Evolutionary conservation across 2,888 invertebrate genomes (phyloP), one percentile per base, ranked within the genome.

Genomic region (Blomia tropicalis): DNA sequence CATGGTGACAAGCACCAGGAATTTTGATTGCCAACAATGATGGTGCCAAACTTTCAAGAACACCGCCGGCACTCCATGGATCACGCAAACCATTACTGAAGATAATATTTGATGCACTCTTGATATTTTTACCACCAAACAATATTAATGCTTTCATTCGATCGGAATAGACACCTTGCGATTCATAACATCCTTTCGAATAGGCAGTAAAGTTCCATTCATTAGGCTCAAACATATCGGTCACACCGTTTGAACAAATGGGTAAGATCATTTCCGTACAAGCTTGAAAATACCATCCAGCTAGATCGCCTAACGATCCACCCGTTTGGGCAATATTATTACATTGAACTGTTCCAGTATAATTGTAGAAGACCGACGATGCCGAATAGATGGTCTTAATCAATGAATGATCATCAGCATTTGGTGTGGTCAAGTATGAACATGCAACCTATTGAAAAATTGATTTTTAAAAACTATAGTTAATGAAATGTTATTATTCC

Each of bases 261-360:
- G 95, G 95, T 88, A 93, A 91, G 64, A 92, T 84, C 86, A 96
- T 91, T 75, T 98, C 95, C 27, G 91, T 90, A 72, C 96, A 96
- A 0, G 85, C 79, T 54, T 65, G 65, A 36, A 65, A 65, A 41
- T 44, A 32, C 65, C 65, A 65, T 19, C 43, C 63, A 43, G 36
- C 41, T 17, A 23, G 36, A 27, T 59, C 63, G 11, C 29, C 41
- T 29, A 32, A 27, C 3, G 47, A 2, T 14, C 44, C 59, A 11
- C 51, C 51, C 14, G 7, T 7, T 5, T 19, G 22, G 23, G 14
- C 43, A 14, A 62, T 59, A 32, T 62, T 59, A 44, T 60, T 44
- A 23, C 67, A 67, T 47, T 60, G 43, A 2, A 43, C 53, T 22
- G 64, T 53, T 25, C 86, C 85, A 0, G 87, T 84, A 72, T 82